Conservation (phyloP, 2,888 invertebrate genomes). For the Magallana nippona region DNA sequence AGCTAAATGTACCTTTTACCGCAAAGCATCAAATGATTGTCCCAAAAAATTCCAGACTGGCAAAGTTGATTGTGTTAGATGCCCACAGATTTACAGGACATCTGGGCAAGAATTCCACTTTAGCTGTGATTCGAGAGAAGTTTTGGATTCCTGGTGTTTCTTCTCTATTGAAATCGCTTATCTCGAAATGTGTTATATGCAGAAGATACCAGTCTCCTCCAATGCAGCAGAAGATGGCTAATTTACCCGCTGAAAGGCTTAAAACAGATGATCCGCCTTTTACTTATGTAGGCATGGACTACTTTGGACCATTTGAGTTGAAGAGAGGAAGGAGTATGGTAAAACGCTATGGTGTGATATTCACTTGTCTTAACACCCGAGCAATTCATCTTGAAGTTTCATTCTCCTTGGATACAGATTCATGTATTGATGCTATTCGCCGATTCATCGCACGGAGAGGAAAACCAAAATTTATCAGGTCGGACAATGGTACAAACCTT, state of each 20-base stretch:
- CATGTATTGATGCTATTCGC: background rate
- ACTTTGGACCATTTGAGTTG: slow-evolving; percentile 58
- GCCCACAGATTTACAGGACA: slow-evolving; percentile 37
- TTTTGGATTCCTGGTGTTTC: slow-evolving; percentile 39
- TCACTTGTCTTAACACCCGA: background rate
- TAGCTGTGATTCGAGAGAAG: slow-evolving; percentile 32
- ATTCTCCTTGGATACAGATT: slow-evolving; percentile 44
- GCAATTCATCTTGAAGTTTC: slow-evolving; percentile 48
- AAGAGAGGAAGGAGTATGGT: slow-evolving; percentile 49
- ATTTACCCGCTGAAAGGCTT: too few species aligned
- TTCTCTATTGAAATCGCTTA: too few species aligned
- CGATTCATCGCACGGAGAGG: slow-evolving; percentile 35
- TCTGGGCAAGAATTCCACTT: slow-evolving; percentile 37
- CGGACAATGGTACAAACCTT: too few species aligned
- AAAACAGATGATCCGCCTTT: background rate
- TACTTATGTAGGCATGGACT: slow-evolving; percentile 54
- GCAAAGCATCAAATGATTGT: slow-evolving; percentile 38
- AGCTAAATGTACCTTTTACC: too few species aligned
- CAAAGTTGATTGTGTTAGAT: slow-evolving; percentile 7
- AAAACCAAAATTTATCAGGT: too few species aligned
- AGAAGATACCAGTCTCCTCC: too few species aligned
- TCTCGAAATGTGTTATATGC: too few species aligned
- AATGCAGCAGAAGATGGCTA: too few species aligned
- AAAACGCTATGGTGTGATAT: slow-evolving; percentile 57
- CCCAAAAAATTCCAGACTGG: slow-evolving; percentile 1